Base-by-base conservation (phyloP, 2,113 vertebrate species). In the Anarhynchus alexandrinus region DNA sequence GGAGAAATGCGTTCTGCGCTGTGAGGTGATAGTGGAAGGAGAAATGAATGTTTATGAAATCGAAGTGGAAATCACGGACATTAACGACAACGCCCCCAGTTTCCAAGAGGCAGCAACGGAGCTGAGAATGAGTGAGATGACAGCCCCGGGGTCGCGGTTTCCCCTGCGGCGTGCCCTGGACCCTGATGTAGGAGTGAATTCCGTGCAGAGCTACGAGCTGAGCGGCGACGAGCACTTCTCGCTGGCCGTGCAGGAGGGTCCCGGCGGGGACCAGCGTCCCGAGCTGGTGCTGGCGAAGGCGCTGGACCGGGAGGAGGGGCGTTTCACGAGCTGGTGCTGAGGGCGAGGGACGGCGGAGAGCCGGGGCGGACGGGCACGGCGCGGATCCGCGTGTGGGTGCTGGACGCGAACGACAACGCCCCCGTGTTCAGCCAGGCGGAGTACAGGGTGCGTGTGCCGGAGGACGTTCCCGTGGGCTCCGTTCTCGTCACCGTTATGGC, bases 231-330 rank as follows among this genome's bases (percentile, higher is more conserved):
- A 94, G 7, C 98, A 98, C 91, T 99, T 99, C 97, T 96, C 96
- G 42, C 93, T 99, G 90, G 97, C 98, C 58, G 97, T 98, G 64
- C 98, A 97, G 82, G 96, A 81, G 5, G 98, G 98, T 51, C 90
- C 97, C 71, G 98, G 98, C 40, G 98, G 97, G 13, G 97, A 97
- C 27, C 96, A 96, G 30, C 98, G 98, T 88, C 98, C 98, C 1
- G 98, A 99, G 66, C 89, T 99, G 26, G 97, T 99, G 78, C 83
- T 99, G 64, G 98, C 98, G 72, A 94, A 88, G 55, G 43, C 79
- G 38, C 67, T 98, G 77, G 98, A 98, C 96, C 62, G 98, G 97
- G 73, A 98, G 97, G n/a, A 97, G 98, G 51, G 93, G 32, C 98
- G 95, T 94, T 88, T 67, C 98, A 98, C 1, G 98, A 99, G 55